phyloP scores from a whole-genome alignment of 2,113 vertebrate species.

The Mesoclemmys tuberculata region DNA sequence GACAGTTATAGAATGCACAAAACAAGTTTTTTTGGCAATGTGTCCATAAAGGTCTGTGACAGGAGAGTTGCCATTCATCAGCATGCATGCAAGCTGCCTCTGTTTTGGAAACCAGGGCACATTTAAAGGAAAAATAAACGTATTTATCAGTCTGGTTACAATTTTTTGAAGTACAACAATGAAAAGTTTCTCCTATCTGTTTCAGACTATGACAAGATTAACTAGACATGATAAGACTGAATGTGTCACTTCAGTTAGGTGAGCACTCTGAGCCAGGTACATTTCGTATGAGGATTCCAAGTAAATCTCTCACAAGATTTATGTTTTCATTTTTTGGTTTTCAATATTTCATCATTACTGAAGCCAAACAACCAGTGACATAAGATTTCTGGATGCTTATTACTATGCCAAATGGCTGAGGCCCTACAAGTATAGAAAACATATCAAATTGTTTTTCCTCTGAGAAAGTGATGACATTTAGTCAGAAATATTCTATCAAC shows the following conservation, averaged over 20 bases:
- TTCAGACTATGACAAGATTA: slow-evolving; percentile 70
- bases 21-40: slow-evolving; percentile 64
- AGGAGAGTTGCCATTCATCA: slow-evolving; percentile 47
- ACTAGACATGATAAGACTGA: slow-evolving; percentile 28
- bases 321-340: slow-evolving; percentile 46
- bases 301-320: slow-evolving; percentile 39
- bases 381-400: slow-evolving; percentile 33
- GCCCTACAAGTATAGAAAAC: neutral
- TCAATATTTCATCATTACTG: slow-evolving; percentile 36
- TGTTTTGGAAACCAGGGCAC: slow-evolving; percentile 67
- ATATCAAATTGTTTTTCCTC: neutral
- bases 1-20: slow-evolving; percentile 61
- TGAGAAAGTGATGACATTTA: neutral
- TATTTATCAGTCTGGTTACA: slow-evolving; percentile 74
- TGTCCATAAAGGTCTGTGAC: slow-evolving; percentile 21
- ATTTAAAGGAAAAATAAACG: slow-evolving; percentile 72
- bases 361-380: slow-evolving; percentile 40
- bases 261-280: slow-evolving; percentile 39
- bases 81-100: slow-evolving; percentile 47
- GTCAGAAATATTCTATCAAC: slow-evolving; percentile 3
- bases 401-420: slow-evolving; percentile 26
- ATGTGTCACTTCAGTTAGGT: slow-evolving; percentile 56
- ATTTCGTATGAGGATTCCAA: slow-evolving; percentile 29
- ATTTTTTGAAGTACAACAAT: slow-evolving; percentile 67
- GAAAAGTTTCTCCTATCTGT: slow-evolving; percentile 70